phyloP scores from a whole-genome alignment of 2,113 vertebrate species.

The Labrus mixtus region DNA sequence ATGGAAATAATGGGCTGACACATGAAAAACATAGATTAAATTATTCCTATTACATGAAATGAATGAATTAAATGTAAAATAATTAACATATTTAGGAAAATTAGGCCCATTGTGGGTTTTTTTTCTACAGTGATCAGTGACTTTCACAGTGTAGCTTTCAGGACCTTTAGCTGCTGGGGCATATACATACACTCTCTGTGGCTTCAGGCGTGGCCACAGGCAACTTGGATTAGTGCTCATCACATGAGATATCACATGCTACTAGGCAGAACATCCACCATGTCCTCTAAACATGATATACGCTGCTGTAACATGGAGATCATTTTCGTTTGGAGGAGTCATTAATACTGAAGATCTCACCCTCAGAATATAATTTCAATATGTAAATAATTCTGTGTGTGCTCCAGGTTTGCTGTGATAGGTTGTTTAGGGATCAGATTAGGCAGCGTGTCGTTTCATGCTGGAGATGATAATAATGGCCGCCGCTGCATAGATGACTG shows the following conservation, averaged over 20 bases:
- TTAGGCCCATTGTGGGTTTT: slow-evolving; percentile 16
- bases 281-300: slow-evolving; percentile 59
- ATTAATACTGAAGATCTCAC: slow-evolving; percentile 68
- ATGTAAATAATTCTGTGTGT: slow-evolving; percentile 56
- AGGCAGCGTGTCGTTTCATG: slow-evolving; percentile 74
- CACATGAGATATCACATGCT: slow-evolving; percentile 78
- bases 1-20: slow-evolving; percentile 5
- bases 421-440: slow-evolving; percentile 78
- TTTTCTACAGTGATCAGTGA: slow-evolving; percentile 52
- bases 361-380: slow-evolving; percentile 67
- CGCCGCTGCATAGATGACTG: slow-evolving; percentile 70
- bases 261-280: slow-evolving; percentile 70
- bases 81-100: slow-evolving; percentile 14
- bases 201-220: slow-evolving; percentile 62
- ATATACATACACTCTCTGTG: slow-evolving; percentile 58
- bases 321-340: slow-evolving; percentile 58
- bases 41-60: neutral
- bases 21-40: slow-evolving; percentile 4
- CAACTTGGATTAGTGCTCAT: slow-evolving; percentile 67
- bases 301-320: slow-evolving; percentile 64
- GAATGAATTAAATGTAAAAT: slow-evolving; percentile 18
- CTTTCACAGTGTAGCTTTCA: slow-evolving; percentile 44
- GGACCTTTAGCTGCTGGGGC: slow-evolving; percentile 47
- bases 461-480: slow-evolving; percentile 79
- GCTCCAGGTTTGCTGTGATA: slow-evolving; percentile 50